Evolutionary conservation across 1,140 invertebrate genomes (phyloP).

Genomic region (Hermatobates lingyangjiaoensis): DNA sequence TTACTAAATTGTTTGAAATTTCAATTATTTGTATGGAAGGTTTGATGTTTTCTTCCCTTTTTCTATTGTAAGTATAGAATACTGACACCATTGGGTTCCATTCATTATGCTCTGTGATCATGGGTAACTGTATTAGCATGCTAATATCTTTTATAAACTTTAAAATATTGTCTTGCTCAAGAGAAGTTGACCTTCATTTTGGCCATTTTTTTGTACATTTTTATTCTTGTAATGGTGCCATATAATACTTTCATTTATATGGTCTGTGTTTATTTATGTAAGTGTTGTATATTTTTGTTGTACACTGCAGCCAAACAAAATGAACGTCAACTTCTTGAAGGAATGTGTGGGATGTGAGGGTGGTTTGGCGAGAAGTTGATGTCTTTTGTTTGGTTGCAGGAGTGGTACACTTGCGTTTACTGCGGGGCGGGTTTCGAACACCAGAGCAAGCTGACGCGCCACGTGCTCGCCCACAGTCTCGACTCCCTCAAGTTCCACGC

Average conservation of each 20-base stretch:
- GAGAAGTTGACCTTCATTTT: constrained; percentile 84
- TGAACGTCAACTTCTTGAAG: constrained; percentile 78
- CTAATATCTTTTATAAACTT: no score
- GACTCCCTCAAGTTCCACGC: constrained; percentile 21
- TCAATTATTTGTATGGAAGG: no score
- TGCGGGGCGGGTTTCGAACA: constrained; percentile 69
- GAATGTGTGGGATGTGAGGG: constrained; percentile 3
- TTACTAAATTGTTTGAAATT: no score
- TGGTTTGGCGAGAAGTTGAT: constrained; percentile 63
- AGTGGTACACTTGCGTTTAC: constrained; percentile 46
- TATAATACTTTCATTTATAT: constrained; percentile 22
- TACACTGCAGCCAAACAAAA: constrained; percentile 51
- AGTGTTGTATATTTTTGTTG: constrained; percentile 10
- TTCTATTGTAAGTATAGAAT: no score
- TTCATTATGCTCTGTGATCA: no score
- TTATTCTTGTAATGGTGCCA: constrained; percentile 21
- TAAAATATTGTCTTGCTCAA: constrained; percentile 48
- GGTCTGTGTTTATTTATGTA: constrained; percentile 14
- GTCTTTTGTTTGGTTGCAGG: constrained; percentile 77
- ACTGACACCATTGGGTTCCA: no score
- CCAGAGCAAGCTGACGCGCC: constrained; percentile 70
- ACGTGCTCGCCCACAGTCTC: constrained; percentile 68
- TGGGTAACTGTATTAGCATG: no score
- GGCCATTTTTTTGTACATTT: constrained; percentile 47
- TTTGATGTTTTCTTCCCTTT: no score